Evolutionary conservation across 2,888 invertebrate genomes (phyloP).

Genomic region (Drosophila engyochracea): DNA sequence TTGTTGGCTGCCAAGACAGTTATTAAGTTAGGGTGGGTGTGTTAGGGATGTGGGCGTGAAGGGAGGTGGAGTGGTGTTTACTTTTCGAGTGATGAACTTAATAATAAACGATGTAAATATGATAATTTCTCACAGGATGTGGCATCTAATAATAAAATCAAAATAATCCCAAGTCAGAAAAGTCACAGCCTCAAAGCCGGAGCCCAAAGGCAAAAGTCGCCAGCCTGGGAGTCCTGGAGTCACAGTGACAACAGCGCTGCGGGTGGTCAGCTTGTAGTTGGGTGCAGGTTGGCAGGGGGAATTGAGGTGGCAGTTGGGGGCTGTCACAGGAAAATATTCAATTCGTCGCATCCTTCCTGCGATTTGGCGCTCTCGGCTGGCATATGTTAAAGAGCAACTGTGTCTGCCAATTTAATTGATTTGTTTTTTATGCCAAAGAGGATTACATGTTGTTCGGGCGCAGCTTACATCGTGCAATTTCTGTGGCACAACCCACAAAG

Average conservation of each 20-base stretch:
- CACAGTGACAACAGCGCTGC: slow-evolving; percentile 70
- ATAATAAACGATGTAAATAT: slow-evolving; percentile 86
- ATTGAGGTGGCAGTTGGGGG: background rate
- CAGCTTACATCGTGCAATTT: slow-evolving; percentile 73
- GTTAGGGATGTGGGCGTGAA: background rate
- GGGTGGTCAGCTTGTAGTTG: slow-evolving; percentile 58
- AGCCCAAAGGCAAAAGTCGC: slow-evolving; percentile 1
- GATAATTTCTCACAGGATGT: slow-evolving; percentile 86
- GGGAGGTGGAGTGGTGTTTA: slow-evolving; percentile 3
- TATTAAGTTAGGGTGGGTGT: slow-evolving; percentile 54
- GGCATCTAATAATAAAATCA: slow-evolving; percentile 86
- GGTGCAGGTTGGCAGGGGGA: background rate
- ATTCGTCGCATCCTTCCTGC: slow-evolving; percentile 84
- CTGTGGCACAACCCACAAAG: slow-evolving; percentile 46
- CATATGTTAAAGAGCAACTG: slow-evolving; percentile 57
- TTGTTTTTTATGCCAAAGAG: slow-evolving; percentile 85
- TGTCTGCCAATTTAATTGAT: slow-evolving; percentile 83
- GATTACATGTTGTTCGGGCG: slow-evolving; percentile 80
- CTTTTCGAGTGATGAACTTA: slow-evolving; percentile 85
- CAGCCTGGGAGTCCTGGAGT: slow-evolving; percentile 8
- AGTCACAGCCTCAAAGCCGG: slow-evolving; percentile 49
- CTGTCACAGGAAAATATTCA: slow-evolving; percentile 79
- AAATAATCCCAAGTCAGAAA: slow-evolving; percentile 82
- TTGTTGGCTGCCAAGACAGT: slow-evolving; percentile 36
- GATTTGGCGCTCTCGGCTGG: slow-evolving; percentile 49